Percentiles rank a stretch among this genome's conserved stretches.
Evolutionary conservation across 2,888 invertebrate species (phyloP).

Genomic region (Acrobasis suavella): DNA sequence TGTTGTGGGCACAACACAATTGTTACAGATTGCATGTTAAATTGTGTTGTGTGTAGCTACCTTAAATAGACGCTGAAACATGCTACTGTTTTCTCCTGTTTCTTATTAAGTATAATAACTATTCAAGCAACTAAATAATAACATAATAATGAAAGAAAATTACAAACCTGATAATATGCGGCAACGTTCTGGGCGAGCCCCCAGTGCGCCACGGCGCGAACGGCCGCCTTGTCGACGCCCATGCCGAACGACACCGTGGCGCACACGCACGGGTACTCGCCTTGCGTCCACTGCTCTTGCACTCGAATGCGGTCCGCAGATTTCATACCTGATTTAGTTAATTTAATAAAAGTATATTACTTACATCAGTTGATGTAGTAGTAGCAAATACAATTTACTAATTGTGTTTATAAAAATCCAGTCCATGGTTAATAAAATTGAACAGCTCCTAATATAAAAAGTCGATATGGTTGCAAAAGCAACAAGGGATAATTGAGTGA

Average conservation of each 20-base stretch:
- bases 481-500: no score
- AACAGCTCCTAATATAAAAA: no score
- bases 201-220: slow-evolving; percentile 98
- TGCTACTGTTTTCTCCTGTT: no score
- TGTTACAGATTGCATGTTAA: no score
- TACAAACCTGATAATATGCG: slow-evolving; percentile 90
- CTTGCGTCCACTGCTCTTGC: slow-evolving; percentile 96
- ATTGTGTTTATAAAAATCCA: not conserved
- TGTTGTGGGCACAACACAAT: no score
- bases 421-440: not conserved
- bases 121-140: not conserved
- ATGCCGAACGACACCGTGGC: slow-evolving; percentile 99
- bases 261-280: slow-evolving; percentile 93
- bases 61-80: no score
- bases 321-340: slow-evolving; percentile 82
- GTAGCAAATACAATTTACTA: no score
- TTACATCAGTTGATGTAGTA: no score
- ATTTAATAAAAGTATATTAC: not conserved
- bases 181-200: slow-evolving; percentile 97
- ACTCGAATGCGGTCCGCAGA: slow-evolving; percentile 87
- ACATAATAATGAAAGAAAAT: not conserved
- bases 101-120: no score
- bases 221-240: slow-evolving; percentile 98
- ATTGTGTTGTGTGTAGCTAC: no score
- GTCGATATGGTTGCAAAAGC: no score